Conservation (phyloP, 2,113 vertebrate genomes). For the Hypocryptadius cinnamomeus region DNA sequence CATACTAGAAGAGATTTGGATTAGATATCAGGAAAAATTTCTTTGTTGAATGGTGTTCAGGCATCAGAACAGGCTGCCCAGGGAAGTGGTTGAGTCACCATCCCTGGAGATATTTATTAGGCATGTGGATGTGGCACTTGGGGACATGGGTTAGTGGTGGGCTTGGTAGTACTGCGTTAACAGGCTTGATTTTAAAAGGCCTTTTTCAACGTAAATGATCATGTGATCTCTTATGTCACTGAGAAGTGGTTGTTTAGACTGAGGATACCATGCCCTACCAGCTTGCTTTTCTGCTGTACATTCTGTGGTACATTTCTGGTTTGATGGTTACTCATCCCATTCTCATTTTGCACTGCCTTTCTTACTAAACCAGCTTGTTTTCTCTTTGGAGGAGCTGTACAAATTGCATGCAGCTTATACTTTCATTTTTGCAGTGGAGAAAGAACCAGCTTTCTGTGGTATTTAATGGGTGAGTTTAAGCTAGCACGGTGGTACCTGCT, state of each 20-base stretch:
- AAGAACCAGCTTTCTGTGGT: background rate
- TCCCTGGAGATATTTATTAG: background rate
- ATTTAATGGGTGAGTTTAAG: background rate
- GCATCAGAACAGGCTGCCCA: background rate
- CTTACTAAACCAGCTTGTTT: background rate
- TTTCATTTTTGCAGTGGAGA: background rate
- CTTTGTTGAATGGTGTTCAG: background rate
- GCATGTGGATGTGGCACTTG: background rate
- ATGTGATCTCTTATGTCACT: background rate
- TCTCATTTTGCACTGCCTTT: background rate
- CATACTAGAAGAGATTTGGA: background rate
- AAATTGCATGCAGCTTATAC: background rate
- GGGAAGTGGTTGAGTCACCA: background rate
- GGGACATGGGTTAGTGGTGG: background rate
- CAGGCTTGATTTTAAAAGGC: background rate
- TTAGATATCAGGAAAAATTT: background rate
- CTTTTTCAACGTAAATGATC: background rate
- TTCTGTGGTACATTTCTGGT: background rate
- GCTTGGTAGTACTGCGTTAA: background rate
- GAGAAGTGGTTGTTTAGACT: accelerated
- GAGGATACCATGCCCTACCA: accelerated
- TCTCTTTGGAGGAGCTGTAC: background rate
- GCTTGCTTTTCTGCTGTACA: background rate
- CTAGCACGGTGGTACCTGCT: background rate
- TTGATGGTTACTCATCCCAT: background rate